These are phyloP conservation scores for Paedocypris micromegethes DNA, from an alignment of 2,797 vertebrate species.

Conservation along the genomic window DNA sequence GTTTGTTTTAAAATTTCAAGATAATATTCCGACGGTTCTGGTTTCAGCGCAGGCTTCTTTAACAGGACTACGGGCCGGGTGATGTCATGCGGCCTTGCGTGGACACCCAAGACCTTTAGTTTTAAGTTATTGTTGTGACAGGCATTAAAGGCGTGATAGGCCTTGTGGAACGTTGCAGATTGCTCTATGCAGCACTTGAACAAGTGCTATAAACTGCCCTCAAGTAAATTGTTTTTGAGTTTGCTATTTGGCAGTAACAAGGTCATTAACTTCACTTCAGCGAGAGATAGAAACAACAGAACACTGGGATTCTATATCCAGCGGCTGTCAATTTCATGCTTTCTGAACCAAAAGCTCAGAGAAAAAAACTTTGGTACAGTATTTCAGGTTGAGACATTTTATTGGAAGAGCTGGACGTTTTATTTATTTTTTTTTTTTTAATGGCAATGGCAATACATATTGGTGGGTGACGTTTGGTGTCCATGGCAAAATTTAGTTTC, in stretches of 20 bases:
- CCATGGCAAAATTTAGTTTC: no score
- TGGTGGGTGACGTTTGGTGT: no score
- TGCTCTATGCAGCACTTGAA: constrained; percentile 20
- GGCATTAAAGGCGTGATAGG: constrained; percentile 4
- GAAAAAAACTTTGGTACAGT: constrained; percentile 14
- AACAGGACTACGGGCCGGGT: constrained; percentile 1
- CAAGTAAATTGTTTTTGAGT: constrained; percentile 11
- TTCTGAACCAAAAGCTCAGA: constrained; percentile 31
- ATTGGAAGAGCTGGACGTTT: no score
- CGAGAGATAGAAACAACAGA: constrained; percentile 16
- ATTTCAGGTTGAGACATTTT: constrained; percentile 27
- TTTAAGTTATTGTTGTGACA: constrained; percentile 7
- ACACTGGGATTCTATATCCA: constrained; percentile 17
- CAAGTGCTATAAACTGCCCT: constrained; percentile 7
- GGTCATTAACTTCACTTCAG: constrained; percentile 32
- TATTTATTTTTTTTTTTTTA: no score
- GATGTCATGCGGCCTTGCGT: background rate
- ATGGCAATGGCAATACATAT: no score
- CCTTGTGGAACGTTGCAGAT: constrained; percentile 22
- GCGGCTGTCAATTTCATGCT: constrained; percentile 44
- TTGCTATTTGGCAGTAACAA: constrained; percentile 33
- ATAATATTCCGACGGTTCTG: background rate
- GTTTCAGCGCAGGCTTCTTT: background rate
- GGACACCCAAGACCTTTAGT: background rate
- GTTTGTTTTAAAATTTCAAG: constrained; percentile 18